Evolutionary conservation across 2,797 vertebrate genomes (phyloP).

Genomic region (Squalus acanthias): DNA sequence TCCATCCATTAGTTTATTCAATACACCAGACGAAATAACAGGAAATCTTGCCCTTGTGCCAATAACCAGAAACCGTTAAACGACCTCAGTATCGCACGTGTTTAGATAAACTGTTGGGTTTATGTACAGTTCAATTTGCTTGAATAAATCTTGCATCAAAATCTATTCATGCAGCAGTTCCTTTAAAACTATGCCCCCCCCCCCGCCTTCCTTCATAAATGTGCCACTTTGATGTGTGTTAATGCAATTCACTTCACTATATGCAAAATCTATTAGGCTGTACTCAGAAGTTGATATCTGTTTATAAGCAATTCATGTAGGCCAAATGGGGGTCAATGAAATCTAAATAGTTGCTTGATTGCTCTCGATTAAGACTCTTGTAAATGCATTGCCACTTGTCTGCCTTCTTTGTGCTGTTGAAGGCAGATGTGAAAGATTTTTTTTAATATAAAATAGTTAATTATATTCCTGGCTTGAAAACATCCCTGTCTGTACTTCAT

Average conservation of each 20-base stretch:
- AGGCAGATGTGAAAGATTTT: not conserved
- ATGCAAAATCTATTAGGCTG: not conserved
- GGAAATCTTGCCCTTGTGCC: not conserved
- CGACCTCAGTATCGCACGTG: not conserved
- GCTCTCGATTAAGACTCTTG: slow-evolving; percentile 22
- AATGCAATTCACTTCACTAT: not conserved
- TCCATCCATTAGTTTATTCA: not conserved
- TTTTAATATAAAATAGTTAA: not conserved
- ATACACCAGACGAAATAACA: not conserved
- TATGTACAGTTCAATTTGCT: not conserved
- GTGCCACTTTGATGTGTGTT: not conserved
- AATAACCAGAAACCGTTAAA: not conserved
- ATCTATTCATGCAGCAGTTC: not conserved
- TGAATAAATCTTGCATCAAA: not conserved
- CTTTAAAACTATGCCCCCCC: not conserved
- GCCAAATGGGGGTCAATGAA: not conserved
- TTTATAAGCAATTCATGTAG: not conserved
- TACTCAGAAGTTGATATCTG: not conserved
- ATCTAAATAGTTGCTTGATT: slow-evolving; percentile 32
- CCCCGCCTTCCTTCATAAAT: not conserved
- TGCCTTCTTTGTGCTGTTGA: not conserved
- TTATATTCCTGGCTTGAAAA: slow-evolving; percentile 1
- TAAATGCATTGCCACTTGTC: not conserved
- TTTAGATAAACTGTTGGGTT: not conserved
- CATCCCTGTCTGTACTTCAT: not conserved